These are phyloP conservation scores for Drosophila pseudoobscura DNA, from an alignment of 1,140 invertebrate species.

Conservation along the genomic window DNA sequence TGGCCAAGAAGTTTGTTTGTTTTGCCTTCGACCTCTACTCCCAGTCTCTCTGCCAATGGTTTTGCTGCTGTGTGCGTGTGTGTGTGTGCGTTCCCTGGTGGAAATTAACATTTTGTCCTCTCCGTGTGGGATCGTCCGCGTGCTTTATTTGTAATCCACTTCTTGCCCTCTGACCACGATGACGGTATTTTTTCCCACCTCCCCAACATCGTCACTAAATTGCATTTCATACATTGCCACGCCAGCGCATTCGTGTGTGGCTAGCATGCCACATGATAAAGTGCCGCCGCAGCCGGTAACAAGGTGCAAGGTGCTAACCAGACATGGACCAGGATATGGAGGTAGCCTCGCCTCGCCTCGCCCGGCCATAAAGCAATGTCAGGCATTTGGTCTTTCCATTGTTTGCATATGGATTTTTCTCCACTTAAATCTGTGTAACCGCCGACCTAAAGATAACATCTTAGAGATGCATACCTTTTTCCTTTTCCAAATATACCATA, in stretches of 20 bases:
- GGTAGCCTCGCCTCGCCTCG: constrained; percentile 17
- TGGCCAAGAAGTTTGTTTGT: constrained; percentile 24
- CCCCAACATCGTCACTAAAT: constrained; percentile 39
- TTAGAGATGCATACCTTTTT: no score
- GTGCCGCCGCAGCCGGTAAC: constrained; percentile 42
- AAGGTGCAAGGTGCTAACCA: constrained; percentile 40
- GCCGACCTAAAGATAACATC: no score
- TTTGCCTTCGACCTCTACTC: not conserved
- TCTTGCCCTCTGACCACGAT: constrained; percentile 19
- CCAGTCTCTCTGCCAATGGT: not conserved
- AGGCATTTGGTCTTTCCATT: constrained; percentile 33
- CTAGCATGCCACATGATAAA: constrained; percentile 62
- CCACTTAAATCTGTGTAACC: no score
- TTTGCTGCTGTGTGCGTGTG: not conserved
- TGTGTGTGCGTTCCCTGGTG: not conserved
- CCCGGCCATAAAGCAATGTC: constrained; percentile 62
- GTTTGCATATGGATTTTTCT: constrained; percentile 40
- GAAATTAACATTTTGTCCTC: constrained; percentile 59
- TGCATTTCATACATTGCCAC: constrained; percentile 64
- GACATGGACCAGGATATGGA: constrained; percentile 8
- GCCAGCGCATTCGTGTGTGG: constrained; percentile 16
- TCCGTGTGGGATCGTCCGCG: not conserved
- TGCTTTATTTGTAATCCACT: constrained; percentile 60
- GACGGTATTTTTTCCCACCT: constrained; percentile 17
- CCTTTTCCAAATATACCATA: no score